phyloP scores from a whole-genome alignment of 2,888 invertebrate genomes.

The Cerastis rubricosa region DNA sequence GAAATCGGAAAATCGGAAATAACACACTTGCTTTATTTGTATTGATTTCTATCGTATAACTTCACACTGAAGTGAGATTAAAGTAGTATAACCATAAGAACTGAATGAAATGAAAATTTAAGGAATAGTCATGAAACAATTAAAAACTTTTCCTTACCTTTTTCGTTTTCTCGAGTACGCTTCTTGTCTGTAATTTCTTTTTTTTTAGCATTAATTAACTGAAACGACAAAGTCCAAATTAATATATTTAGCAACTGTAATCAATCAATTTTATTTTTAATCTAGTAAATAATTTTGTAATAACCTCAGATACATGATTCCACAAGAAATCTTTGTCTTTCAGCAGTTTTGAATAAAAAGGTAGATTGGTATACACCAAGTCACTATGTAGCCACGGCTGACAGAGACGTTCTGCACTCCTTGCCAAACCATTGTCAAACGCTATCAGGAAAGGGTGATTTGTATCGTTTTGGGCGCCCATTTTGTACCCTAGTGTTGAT shows the following conservation, averaged over 20 bases:
- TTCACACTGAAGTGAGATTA: background rate
- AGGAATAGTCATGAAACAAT: background rate
- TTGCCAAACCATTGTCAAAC: conserved; percentile 52
- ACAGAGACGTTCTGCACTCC: conserved; percentile 51
- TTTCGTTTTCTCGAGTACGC: background rate
- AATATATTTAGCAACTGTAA: background rate
- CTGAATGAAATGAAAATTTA: background rate
- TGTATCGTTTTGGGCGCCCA: conserved; percentile 52
- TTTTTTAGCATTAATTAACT: conserved; percentile 39
- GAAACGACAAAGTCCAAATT: conserved; percentile 1
- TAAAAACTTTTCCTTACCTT: conserved; percentile 12
- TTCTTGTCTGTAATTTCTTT: conserved; percentile 14
- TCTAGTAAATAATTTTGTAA: background rate
- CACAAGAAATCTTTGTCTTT: conserved; percentile 50
- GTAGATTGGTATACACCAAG: conserved; percentile 60
- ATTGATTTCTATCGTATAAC: background rate
- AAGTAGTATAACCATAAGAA: background rate
- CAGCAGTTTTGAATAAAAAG: conserved; percentile 39
- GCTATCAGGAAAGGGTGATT: conserved; percentile 62
- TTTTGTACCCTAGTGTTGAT: conserved; percentile 60
- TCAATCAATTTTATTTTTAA: background rate
- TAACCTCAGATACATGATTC: conserved; percentile 61
- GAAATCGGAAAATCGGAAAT: background rate
- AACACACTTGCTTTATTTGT: background rate
- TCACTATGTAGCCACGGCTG: conserved; percentile 70